These are phyloP conservation scores for Aptenodytes forsteri DNA, from an alignment of 2,113 vertebrate genomes.

Conservation along the genomic window DNA sequence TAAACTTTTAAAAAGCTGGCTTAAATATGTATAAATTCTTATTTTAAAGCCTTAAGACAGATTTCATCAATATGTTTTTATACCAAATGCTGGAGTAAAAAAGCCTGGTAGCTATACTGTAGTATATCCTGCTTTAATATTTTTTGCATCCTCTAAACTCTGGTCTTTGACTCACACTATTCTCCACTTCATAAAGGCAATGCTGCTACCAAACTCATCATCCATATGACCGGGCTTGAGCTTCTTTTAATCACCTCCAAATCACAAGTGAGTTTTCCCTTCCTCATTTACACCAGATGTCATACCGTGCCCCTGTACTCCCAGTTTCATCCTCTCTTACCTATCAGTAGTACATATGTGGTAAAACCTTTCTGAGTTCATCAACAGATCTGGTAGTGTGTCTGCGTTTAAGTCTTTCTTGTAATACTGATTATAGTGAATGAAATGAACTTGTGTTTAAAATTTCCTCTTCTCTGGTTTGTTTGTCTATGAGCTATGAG, in stretches of 20 bases:
- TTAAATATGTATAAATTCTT: background rate
- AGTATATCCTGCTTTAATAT: background rate
- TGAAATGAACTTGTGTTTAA: background rate
- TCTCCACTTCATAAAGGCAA: background rate
- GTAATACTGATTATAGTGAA: background rate
- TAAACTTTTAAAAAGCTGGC: background rate
- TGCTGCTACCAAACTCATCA: background rate
- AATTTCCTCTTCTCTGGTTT: background rate
- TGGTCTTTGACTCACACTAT: background rate
- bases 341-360: background rate
- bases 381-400: background rate
- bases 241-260: background rate
- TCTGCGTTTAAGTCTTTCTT: background rate
- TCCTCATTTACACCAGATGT: background rate
- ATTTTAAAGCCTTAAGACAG: background rate
- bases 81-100: background rate
- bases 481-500: background rate
- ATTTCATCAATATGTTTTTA: background rate
- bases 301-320: rapidly evolving
- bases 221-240: background rate
- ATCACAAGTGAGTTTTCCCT: background rate
- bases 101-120: background rate
- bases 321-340: background rate
- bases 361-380: background rate
- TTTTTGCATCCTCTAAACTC: background rate